These are phyloP conservation scores for Eurosta solidaginis DNA, from an alignment of 1,140 invertebrate species.

Conservation along the genomic window DNA sequence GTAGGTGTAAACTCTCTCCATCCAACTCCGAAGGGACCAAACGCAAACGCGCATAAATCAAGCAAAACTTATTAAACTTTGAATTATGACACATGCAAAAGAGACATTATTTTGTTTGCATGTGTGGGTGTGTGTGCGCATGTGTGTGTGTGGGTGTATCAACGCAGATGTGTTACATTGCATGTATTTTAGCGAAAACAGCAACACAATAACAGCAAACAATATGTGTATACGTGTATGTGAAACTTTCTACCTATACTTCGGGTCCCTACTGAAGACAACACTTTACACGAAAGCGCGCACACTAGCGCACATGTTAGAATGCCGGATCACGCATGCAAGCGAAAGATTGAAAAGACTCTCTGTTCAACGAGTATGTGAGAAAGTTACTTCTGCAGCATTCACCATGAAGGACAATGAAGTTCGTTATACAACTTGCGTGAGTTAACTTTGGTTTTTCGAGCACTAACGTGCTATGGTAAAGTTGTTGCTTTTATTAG, in stretches of 20 bases:
- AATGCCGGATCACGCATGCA: too few relatives aligned
- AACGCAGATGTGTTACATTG: not conserved
- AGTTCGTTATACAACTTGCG: slow-evolving; percentile 1
- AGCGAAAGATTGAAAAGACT: too few relatives aligned
- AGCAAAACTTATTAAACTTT: slow-evolving; percentile 29
- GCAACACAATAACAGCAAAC: not conserved
- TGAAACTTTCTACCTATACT: not conserved
- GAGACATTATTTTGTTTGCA: not conserved
- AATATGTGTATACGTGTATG: not conserved
- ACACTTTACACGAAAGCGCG: too few relatives aligned
- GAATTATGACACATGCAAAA: slow-evolving; percentile 19
- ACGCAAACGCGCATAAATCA: slow-evolving; percentile 27
- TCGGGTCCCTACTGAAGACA: not conserved
- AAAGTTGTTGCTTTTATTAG: not conserved
- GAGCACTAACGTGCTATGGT: not conserved
- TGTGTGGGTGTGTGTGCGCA: not conserved
- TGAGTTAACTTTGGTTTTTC: not conserved
- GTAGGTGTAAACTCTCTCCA: not conserved
- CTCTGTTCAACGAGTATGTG: not conserved
- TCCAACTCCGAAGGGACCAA: not conserved
- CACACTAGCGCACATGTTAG: too few relatives aligned
- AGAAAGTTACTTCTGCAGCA: too few relatives aligned
- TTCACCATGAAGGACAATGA: not conserved
- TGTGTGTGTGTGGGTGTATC: not conserved
- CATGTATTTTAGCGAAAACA: not conserved